phyloP scores from a whole-genome alignment of 2,888 invertebrate species.

The Andrena dorsata region DNA sequence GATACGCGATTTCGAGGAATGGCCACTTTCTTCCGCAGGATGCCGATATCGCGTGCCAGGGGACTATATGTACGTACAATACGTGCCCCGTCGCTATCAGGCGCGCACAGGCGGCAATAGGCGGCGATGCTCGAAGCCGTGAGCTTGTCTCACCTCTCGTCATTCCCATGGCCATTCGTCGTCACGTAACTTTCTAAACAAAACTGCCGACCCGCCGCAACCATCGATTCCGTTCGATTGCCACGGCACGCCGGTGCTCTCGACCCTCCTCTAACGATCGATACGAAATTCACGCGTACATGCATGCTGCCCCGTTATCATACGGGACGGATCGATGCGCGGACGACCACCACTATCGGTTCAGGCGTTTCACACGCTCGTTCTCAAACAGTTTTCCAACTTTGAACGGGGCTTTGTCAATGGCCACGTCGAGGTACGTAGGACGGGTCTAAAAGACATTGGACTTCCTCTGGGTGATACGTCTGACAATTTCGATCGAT shows the following conservation, averaged over 20 bases:
- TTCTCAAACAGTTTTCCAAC: too few species aligned
- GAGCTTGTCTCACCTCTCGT: conserved; percentile 71
- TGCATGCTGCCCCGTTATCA: conserved; percentile 58
- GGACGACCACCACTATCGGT: conserved; percentile 16
- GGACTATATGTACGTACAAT: background rate
- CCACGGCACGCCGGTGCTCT: background rate
- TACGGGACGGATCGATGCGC: conserved; percentile 70
- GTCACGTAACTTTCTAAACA: conserved; percentile 78
- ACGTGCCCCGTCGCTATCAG: conserved; percentile 26
- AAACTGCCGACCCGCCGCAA: conserved; percentile 65
- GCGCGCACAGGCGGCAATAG: conserved; percentile 27
- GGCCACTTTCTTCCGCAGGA: conserved; percentile 24
- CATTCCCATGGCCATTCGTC: conserved; percentile 77
- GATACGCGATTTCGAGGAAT: conserved; percentile 27
- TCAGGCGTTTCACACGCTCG: background rate
- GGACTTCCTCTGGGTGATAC: too few species aligned
- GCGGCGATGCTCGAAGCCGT: conserved; percentile 37
- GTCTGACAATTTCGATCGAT: too few species aligned
- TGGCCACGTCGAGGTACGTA: too few species aligned
- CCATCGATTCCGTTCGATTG: conserved; percentile 24
- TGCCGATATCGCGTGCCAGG: conserved; percentile 34
- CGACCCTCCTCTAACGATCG: conserved; percentile 11
- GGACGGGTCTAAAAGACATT: too few species aligned
- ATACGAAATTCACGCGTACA: conserved; percentile 53
- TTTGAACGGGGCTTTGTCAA: too few species aligned